Evolutionary conservation across 2,888 invertebrate genomes (phyloP), one percentile per base, ranked within the genome.

Genomic region (Phytoseiulus persimilis): DNA sequence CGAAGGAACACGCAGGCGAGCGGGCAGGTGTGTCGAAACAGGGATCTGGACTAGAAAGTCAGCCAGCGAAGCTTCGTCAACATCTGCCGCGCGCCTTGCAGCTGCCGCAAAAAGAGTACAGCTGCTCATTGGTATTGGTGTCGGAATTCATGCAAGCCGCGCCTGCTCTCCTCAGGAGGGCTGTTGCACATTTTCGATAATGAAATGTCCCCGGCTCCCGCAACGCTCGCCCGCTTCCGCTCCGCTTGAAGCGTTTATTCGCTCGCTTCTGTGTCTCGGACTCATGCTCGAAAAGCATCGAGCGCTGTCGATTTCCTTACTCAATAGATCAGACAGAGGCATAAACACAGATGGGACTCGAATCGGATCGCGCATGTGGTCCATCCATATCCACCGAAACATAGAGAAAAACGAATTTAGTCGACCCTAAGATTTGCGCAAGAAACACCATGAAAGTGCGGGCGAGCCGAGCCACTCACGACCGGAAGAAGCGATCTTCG

Each of bases 331-430:
- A 28, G 65, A 23, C 65, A 65, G 65, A 65, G 65, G 28, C 65
- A 65, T 65, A 65, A 65, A 65, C 65, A 65, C 65, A 65, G 65
- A 65, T 65, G 65, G 65, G 18, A 65, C 28, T 65, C 65, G 65
- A 65, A 65, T 65, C 65, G 65, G 65, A 65, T 65, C 65, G 65
- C 65, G 65, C 65, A 65, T 65, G 65, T 65, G 65, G 65, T 65
- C 65, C 65, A 23, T 65, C 65, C 65, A 65, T 23, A 65, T 65
- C 65, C 65, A 65, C 14, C 65, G 65, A 65, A 65, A 65, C 65
- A 65, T 18, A 23, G 14, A 65, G 65, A 23, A 65, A 39, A 65
- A 65, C 65, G 28, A 65, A 65, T 65, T 65, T 65, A 23, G 65
- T 65, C 65, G 65, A 28, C 65, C 65, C 65, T 65, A 65, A 3